A percentile compares a stretch with the other conserved stretches of the same genome.
These are phyloP conservation scores for Trinectes maculatus DNA, from an alignment of 2,113 vertebrate species.

Conservation along the genomic window DNA sequence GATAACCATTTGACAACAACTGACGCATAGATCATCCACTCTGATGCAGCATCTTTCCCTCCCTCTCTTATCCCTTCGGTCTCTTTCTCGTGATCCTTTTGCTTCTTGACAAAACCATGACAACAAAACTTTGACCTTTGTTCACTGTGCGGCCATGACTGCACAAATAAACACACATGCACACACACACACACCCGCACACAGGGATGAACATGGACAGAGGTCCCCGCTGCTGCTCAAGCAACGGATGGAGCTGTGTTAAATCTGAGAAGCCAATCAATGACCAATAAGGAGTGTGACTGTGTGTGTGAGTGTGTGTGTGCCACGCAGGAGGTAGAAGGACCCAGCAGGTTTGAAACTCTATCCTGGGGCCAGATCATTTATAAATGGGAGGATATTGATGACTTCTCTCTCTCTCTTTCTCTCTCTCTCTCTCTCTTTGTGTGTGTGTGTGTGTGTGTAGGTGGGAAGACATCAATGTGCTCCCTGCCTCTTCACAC, in stretches of 20 bases:
- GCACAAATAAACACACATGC: conserved; percentile 28
- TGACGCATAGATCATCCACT: conserved; percentile 40
- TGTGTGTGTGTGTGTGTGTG: conserved; percentile 60
- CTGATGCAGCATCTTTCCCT: conserved; percentile 37
- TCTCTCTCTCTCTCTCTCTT: too few species aligned
- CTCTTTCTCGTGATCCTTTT: neutral
- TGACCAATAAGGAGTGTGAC: conserved; percentile 75
- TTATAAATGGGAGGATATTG: conserved; percentile 86
- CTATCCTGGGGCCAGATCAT: conserved; percentile 83
- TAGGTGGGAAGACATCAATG: conserved; percentile 86
- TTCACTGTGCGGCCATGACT: conserved; percentile 51
- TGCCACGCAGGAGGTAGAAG: conserved; percentile 65
- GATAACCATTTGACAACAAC: conserved; percentile 50
- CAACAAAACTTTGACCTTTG: conserved; percentile 46
- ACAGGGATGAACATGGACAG: conserved; percentile 59
- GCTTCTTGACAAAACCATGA: conserved; percentile 11
- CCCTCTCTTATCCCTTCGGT: neutral
- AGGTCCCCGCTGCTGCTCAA: conserved; percentile 64
- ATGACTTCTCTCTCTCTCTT: too few species aligned
- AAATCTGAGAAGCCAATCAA: conserved; percentile 87
- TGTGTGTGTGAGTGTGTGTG: conserved; percentile 46
- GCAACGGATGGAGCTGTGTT: conserved; percentile 79
- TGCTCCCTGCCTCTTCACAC: conserved; percentile 88
- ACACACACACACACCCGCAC: conserved; percentile 25
- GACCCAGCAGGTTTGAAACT: conserved; percentile 82